These are phyloP conservation scores for Abramis brama DNA, from an alignment of 2,113 vertebrate species.

Conservation along the genomic window DNA sequence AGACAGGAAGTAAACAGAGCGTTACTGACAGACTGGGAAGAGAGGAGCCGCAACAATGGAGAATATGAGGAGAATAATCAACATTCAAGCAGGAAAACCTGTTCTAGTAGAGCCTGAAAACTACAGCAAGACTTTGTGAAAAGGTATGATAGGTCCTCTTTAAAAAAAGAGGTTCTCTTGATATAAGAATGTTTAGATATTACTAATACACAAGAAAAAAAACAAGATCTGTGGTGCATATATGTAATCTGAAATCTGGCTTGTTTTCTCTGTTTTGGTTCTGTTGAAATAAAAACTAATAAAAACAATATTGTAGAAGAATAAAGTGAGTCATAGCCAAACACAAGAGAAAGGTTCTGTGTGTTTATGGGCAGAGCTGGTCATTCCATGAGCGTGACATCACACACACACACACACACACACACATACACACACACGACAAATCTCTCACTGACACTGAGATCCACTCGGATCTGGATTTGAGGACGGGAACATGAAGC, in stretches of 20 bases:
- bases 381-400: constrained; percentile 10
- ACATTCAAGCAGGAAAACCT: no score
- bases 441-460: neutral
- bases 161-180: no score
- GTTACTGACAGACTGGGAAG: no score
- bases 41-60: no score
- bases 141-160: no score
- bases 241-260: neutral
- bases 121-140: no score
- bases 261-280: neutral
- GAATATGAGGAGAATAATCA: no score
- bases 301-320: neutral
- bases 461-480: neutral
- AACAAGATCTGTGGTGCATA: no score
- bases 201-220: no score
- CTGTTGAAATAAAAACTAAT: neutral
- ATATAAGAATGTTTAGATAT: no score
- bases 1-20: no score
- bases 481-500: neutral
- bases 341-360: neutral
- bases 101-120: no score
- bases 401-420: neutral
- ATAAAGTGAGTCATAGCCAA: neutral
- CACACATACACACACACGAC: neutral
- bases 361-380: neutral